Evolutionary conservation across 2,113 vertebrate genomes (phyloP).

Genomic region (Dunckerocampus dactyliophorus): DNA sequence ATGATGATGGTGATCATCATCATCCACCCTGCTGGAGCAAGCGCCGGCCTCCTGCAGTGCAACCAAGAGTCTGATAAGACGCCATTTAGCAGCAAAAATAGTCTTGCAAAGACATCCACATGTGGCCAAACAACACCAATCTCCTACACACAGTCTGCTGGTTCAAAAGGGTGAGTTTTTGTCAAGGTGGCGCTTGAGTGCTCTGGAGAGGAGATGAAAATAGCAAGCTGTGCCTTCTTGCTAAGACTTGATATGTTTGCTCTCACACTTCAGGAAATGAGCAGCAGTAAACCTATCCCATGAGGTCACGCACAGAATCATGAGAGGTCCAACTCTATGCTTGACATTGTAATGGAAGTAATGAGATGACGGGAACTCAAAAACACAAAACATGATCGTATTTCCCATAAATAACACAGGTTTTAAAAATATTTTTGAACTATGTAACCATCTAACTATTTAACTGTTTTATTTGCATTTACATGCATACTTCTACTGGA

Average conservation of each 20-base stretch:
- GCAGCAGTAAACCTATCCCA: slow-evolving; percentile 19
- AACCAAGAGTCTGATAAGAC: slow-evolving; percentile 28
- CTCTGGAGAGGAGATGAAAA: slow-evolving; percentile 39
- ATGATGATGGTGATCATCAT: slow-evolving; percentile 28
- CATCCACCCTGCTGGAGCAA: slow-evolving; percentile 24
- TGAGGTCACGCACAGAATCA: slow-evolving; percentile 18
- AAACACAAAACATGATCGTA: slow-evolving; percentile 4
- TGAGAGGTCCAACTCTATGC: slow-evolving; percentile 22
- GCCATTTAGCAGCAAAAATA: slow-evolving; percentile 31
- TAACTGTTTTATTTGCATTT: no score
- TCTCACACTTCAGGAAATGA: slow-evolving; percentile 49
- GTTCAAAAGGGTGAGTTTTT: slow-evolving; percentile 10
- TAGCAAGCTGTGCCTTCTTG: slow-evolving; percentile 22
- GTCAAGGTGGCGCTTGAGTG: slow-evolving; percentile 18
- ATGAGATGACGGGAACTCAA: slow-evolving; percentile 18
- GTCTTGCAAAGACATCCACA: slow-evolving; percentile 13
- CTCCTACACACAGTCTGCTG: slow-evolving; percentile 1
- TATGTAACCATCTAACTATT: background rate
- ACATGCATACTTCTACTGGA: no score
- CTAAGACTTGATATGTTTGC: slow-evolving; percentile 26
- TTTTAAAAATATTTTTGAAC: background rate
- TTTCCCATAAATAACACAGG: slow-evolving; percentile 9
- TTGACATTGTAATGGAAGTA: slow-evolving; percentile 32
- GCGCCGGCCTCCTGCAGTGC: slow-evolving; percentile 16
- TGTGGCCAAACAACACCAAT: background rate